Percentiles rank a stretch among this genome's conserved stretches.
These are phyloP conservation scores for Xyrauchen texanus DNA, from an alignment of 2,113 vertebrate genomes.

Conservation along the genomic window DNA sequence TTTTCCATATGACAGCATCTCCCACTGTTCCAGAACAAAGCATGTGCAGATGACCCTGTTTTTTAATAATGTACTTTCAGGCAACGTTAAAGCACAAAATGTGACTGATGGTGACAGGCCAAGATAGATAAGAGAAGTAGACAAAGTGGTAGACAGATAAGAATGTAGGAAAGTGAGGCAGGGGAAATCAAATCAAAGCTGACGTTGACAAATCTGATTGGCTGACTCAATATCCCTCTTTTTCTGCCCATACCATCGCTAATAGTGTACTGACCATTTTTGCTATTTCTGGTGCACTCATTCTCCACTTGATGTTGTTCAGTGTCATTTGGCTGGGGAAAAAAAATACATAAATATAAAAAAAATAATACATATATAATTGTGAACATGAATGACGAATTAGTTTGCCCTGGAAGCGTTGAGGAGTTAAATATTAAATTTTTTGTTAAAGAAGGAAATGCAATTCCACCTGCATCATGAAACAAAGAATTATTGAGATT, in stretches of 20 bases:
- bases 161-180: background rate
- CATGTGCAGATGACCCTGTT: slow-evolving; percentile 62
- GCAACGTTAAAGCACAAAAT: background rate
- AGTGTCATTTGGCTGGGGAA: slow-evolving; percentile 28
- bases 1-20: slow-evolving; percentile 66
- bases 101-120: slow-evolving; percentile 13
- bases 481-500: slow-evolving; percentile 67
- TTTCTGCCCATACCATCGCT: slow-evolving; percentile 13
- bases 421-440: background rate
- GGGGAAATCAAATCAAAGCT: slow-evolving; percentile 17
- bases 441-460: no score
- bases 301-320: slow-evolving; percentile 47
- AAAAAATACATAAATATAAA: background rate
- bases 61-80: slow-evolving; percentile 27
- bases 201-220: slow-evolving; percentile 27
- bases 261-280: background rate
- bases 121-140: background rate
- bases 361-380: no score
- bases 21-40: slow-evolving; percentile 62
- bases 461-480: slow-evolving; percentile 62
- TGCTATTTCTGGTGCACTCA: slow-evolving; percentile 44
- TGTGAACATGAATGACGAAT: slow-evolving; percentile 1
- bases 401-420: background rate
- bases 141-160: background rate
- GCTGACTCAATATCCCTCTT: background rate